Percentiles rank a stretch among this genome's conserved stretches.
Evolutionary conservation across 64 coral and sea anemone species (phyloP).

Genomic region (Cladopsammia gracilis): DNA sequence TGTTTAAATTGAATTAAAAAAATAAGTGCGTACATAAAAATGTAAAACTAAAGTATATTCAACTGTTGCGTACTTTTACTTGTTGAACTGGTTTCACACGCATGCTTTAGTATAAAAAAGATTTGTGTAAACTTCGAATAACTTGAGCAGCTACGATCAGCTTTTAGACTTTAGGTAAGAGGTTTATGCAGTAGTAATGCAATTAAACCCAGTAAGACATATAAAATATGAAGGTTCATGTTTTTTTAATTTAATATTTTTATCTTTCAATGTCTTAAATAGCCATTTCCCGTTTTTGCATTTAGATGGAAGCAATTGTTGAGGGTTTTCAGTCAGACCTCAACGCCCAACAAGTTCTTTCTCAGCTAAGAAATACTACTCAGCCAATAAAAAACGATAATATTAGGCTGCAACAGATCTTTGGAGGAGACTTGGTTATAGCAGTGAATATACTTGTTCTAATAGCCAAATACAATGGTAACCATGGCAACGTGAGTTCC

Average conservation of each 20-base stretch:
- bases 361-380: not conserved
- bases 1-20: not conserved
- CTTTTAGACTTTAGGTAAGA: no score
- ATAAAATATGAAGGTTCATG: no score
- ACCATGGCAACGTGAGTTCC: not conserved
- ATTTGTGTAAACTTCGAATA: no score
- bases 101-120: no score
- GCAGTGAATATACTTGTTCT: not conserved
- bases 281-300: not conserved
- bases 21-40: no score
- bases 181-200: no score
- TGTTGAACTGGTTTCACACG: no score
- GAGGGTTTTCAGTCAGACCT: not conserved
- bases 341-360: not conserved
- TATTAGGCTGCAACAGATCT: not conserved
- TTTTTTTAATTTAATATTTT: no score
- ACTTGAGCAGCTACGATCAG: no score
- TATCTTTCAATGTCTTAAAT: not conserved
- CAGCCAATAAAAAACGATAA: not conserved
- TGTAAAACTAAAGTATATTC: no score
- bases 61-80: no score
- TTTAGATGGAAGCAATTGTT: not conserved
- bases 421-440: not conserved
- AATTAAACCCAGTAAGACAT: no score
- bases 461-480: constrained; percentile 1